Percentiles rank a stretch among this genome's conserved stretches.
These are phyloP conservation scores for fruit fly (Drosophila melanogaster) DNA, from an alignment of 1,140 invertebrate genomes.

Conservation along the genomic window Release_6_plus_ISO1_MT NT_033779.5:10182001-10182500, in stretches of 20 bases:
- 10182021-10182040: conserved; percentile 52
- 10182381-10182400: conserved; percentile 38
- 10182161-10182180: conserved; percentile 78
- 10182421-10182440: conserved; percentile 11
- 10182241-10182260: conserved; percentile 2
- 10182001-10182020: conserved; percentile 24
- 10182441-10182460: conserved; percentile 14
- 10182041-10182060: conserved; percentile 81
- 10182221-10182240: not conserved
- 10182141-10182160: conserved; percentile 20
- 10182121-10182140: conserved; percentile 3
- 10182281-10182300: conserved; percentile 43
- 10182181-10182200: conserved; percentile 73
- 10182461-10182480: not conserved
- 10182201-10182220: conserved; percentile 35
- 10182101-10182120: conserved; percentile 47
- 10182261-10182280: conserved; percentile 12
- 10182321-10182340: conserved; percentile 41
- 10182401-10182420: conserved; percentile 14
- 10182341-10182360: conserved; percentile 27
- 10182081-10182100: conserved; percentile 75
- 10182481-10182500: conserved; percentile 5
- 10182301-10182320: conserved; percentile 73
- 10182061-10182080: conserved; percentile 72
- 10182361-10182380: conserved; percentile 61